phyloP scores from a whole-genome alignment of 2,888 invertebrate species.

The Labia minor region DNA sequence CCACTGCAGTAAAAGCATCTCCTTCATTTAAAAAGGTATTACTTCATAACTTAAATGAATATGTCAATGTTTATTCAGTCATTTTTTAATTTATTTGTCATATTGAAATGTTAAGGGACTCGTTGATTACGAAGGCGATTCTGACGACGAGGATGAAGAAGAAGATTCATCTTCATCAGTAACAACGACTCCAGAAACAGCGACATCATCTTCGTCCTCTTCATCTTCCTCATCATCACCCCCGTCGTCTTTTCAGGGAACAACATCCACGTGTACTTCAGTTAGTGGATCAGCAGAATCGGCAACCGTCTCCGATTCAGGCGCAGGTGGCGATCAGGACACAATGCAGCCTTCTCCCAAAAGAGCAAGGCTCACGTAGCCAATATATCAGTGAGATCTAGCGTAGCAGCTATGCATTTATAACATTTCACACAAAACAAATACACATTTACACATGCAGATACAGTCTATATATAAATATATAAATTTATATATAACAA shows the following conservation, averaged over 20 bases:
- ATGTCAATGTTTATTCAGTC: too few species aligned
- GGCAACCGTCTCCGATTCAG: neutral
- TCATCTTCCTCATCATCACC: neutral
- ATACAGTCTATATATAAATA: neutral
- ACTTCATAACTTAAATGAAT: too few species aligned
- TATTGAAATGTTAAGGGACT: constrained; percentile 66
- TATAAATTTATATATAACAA: neutral
- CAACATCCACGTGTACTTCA: constrained; percentile 23
- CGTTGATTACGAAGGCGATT: constrained; percentile 96
- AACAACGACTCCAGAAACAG: neutral
- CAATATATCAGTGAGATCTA: constrained; percentile 24
- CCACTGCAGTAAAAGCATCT: neutral
- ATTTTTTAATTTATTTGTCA: too few species aligned
- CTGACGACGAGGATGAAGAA: constrained; percentile 85
- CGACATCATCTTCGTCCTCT: neutral
- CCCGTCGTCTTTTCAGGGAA: constrained; percentile 27
- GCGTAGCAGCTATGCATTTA: constrained; percentile 14
- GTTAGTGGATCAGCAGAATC: neutral
- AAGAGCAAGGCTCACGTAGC: constrained; percentile 67
- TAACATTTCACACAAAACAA: constrained; percentile 1
- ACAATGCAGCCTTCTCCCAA: constrained; percentile 51
- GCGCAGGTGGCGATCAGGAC: constrained; percentile 27
- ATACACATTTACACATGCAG: neutral
- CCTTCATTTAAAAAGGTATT: neutral
- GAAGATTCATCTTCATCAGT: constrained; percentile 33